Evolutionary conservation across 2,888 invertebrate species (phyloP).

Genomic region (Suillia variegata): DNA sequence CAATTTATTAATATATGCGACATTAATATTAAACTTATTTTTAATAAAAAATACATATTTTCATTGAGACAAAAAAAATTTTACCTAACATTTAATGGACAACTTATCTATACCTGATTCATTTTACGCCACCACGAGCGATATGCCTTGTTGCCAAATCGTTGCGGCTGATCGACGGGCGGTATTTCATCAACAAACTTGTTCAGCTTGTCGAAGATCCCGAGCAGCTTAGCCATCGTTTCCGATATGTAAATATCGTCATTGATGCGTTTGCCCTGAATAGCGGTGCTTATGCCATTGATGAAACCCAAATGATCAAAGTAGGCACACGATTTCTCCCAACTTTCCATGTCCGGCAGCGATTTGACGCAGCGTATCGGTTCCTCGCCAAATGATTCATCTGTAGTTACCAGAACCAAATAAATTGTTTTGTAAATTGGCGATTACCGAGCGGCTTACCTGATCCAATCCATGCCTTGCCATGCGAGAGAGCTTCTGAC

Average conservation of each 20-base stretch:
- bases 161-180: conserved; percentile 81
- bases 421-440: background rate
- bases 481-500: too few species aligned
- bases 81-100: background rate
- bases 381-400: conserved; percentile 23
- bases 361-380: conserved; percentile 41
- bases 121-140: conserved; percentile 79
- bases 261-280: conserved; percentile 77
- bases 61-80: background rate
- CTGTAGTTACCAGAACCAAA: conserved; percentile 3
- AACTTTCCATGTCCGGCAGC: conserved; percentile 68
- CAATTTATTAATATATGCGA: too few species aligned
- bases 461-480: too few species aligned
- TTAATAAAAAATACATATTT: background rate
- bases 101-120: conserved; percentile 62
- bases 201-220: conserved; percentile 74
- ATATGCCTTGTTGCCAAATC: conserved; percentile 96
- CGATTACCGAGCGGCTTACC: too few species aligned
- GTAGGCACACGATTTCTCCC: conserved; percentile 87
- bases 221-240: conserved; percentile 67
- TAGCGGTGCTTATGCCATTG: conserved; percentile 82
- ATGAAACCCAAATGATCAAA: conserved; percentile 86
- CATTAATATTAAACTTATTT: background rate
- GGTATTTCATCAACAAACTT: conserved; percentile 81
- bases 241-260: conserved; percentile 69